Conservation (phyloP, 1,140 invertebrate genomes). For the Ceratitis capitata region DNA sequence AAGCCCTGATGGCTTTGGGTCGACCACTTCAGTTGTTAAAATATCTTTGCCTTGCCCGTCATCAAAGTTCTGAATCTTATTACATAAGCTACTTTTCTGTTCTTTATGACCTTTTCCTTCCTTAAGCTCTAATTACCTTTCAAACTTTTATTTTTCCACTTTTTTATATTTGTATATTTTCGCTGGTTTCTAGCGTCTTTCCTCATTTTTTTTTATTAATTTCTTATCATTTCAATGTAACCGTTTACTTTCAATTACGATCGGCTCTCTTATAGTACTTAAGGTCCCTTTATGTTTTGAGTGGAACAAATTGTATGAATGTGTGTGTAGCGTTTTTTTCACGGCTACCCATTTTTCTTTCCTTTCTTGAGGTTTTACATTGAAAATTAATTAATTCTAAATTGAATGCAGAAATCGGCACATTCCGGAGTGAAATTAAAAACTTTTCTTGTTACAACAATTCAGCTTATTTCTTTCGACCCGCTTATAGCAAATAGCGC, state of each 20-base stretch:
- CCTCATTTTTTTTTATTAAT: background rate
- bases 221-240: background rate
- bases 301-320: background rate
- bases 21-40: background rate
- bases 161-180: no score
- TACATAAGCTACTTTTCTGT: background rate
- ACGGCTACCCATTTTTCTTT: background rate
- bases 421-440: constrained; percentile 24
- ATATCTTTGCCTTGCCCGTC: background rate
- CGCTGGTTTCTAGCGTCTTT: background rate
- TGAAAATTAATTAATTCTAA: constrained; percentile 37
- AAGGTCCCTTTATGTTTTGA: background rate
- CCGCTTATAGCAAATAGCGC: background rate
- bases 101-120: background rate
- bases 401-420: constrained; percentile 34
- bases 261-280: background rate
- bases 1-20: background rate
- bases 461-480: background rate
- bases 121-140: no score
- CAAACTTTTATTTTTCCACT: background rate
- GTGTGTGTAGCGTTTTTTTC: background rate
- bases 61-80: background rate
- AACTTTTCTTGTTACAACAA: constrained; percentile 20
- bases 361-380: constrained; percentile 21
- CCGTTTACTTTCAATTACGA: background rate